Evolutionary conservation across 2,797 vertebrate genomes (phyloP).

Genomic region (Ciconia nigra): DNA sequence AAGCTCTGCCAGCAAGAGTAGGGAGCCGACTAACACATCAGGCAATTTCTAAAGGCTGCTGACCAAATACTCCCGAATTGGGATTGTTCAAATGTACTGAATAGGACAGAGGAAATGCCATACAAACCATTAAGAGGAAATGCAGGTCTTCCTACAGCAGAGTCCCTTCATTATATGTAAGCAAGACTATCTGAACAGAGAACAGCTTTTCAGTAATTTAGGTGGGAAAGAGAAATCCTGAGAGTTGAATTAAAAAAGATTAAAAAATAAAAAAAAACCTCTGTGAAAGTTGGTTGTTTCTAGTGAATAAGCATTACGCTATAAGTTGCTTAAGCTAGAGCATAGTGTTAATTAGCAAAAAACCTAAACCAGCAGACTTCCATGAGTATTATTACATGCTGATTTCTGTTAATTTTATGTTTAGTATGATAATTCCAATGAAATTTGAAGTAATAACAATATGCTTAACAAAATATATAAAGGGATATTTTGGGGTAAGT

Average conservation of each 20-base stretch:
- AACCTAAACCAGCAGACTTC: background rate
- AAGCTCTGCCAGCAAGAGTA: background rate
- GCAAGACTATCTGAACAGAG: background rate
- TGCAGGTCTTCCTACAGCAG: rapidly evolving
- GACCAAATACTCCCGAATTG: background rate
- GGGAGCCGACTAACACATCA: background rate
- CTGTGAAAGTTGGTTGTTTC: background rate
- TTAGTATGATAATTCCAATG: background rate
- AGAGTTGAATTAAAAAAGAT: background rate
- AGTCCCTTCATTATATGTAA: background rate
- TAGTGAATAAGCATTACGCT: background rate
- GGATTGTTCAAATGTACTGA: background rate
- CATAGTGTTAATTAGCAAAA: background rate
- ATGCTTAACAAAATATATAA: background rate
- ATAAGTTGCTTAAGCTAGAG: background rate
- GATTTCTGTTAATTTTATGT: background rate
- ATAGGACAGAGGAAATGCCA: background rate
- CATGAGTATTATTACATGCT: background rate
- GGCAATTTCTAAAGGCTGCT: background rate
- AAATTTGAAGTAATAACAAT: background rate
- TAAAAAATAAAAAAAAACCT: background rate
- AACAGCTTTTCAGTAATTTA: background rate
- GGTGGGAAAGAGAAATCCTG: background rate
- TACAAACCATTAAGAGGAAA: background rate
- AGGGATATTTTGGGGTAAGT: background rate